Base-by-base conservation (phyloP, 2,888 invertebrate genomes). In the Dicycla oo region DNA sequence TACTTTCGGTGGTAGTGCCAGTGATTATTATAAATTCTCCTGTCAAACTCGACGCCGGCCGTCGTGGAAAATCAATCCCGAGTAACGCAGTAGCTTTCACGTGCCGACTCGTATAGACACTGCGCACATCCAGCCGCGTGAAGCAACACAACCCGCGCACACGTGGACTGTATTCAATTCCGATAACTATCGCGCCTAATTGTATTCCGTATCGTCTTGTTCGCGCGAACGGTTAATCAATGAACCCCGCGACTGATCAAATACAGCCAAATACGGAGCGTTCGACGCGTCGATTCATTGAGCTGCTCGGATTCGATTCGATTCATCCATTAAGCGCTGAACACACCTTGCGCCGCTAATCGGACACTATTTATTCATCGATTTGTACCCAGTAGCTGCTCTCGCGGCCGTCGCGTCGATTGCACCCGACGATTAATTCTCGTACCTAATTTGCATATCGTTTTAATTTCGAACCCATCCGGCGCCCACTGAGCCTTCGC, bases 381-480 rank as follows among this genome's bases (percentile, higher is more conserved):
- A 94, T 94, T 93, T 93, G 93, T 94, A 92, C 91, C 91, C 92
- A 92, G 94, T 93, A 94, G 94, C 92, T 85, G 89, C 73, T 91
- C 90, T 91, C 91, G 92, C 89, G 88, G 89, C 91, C 90, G 92
- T 93, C 94, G 90, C 91, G 87, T 92, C 93, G 93, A 93, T 92
- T 94, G 93, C 93, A 89, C 87, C 87, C 89, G 89, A 91, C 93
- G 93, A 94, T 94, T 94, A 93, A 93, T 94, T 92, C 93, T 90
- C 89, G 88, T 85, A 88, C 85, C 87, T 91, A 90, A 95, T 95
- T 95, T 95, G 93, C 95, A 95, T 95, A 94, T 92, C 91, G 93
- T 93, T 94, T 95, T 94, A 94, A 95, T 94, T 94, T 94, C 89
- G 92, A 92, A 92, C 92, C 89, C 94, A 93, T 94, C 93, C 93